Evolutionary conservation across 37 sponge, comb jelly and placozoan species (phyloP), one percentile per base, ranked within the genome.

Genomic region (Agelas oroides): DNA sequence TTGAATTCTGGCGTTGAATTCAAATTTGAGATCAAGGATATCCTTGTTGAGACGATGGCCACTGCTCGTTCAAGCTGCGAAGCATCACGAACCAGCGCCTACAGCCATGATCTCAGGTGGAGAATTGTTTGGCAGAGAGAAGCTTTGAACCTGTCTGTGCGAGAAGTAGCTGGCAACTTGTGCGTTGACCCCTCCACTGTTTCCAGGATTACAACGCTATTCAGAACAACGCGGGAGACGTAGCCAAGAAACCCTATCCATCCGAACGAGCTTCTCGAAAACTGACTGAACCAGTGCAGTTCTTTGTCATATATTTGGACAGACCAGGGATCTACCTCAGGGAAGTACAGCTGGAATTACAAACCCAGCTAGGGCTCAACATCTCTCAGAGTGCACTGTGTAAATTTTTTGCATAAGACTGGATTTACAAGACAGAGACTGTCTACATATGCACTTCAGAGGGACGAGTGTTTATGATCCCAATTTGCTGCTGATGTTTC

Each of bases 261-360:
- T 27, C 34, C 14, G 70, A 84, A 6, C 0, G 32, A 68, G 84
- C 75, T 15, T 60, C 1, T 32, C 21, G 80, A 20, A 79, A 79
- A 13, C 53, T 79, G 11, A 65, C 52, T 40, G 53, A 40, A 52
- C 66, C 80, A 20, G 66, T 54, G 1, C 80, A 79, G 32, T 65
- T 65, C 19, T 79, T 79, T 65, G 36, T 79, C 53, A 36, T 79
- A 6, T 25, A 79, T 34, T 46, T 70, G 19, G 61, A 70, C 0
- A n/a, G 37, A 20, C 82, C 82, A 36, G 81, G 81, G 17, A 80
- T 80, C n/a, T 66, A 80, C 28, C 56, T 80, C 5, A 40, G 69
- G 13, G 81, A 80, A 69, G 17, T 80, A 11, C 41, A 80, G 36
- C 21, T 53, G 21, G 69, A 66, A 1, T 34, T 80, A 53, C 30